Conservation (phyloP, 2,888 invertebrate species). For the Acronicta alni region DNA sequence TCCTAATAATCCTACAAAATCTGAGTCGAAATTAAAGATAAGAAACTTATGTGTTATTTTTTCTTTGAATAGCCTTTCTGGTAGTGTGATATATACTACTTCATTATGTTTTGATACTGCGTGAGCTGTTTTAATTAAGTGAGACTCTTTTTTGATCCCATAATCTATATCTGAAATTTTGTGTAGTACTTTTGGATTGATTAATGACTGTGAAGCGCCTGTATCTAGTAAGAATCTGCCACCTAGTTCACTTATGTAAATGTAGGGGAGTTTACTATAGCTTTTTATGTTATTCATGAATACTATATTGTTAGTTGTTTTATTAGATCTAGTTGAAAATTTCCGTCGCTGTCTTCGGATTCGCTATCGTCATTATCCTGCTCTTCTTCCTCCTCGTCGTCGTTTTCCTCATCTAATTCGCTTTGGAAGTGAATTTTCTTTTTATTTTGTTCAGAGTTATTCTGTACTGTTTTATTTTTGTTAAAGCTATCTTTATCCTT, state of each 20-base stretch:
- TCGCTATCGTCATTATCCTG: neutral
- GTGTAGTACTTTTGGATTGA: constrained; percentile 34
- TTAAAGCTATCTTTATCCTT: neutral
- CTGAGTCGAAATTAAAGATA: constrained; percentile 55
- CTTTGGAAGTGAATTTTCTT: constrained; percentile 18
- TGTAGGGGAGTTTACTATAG: constrained; percentile 38
- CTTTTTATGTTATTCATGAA: constrained; percentile 32
- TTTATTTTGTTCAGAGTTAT: neutral
- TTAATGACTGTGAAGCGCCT: constrained; percentile 48
- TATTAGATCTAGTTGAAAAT: constrained; percentile 29
- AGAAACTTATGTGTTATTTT: constrained; percentile 54
- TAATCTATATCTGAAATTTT: constrained; percentile 7
- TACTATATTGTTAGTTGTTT: constrained; percentile 24
- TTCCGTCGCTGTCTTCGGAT: constrained; percentile 28
- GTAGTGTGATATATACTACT: constrained; percentile 39
- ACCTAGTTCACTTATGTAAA: constrained; percentile 43
- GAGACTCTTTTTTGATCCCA: constrained; percentile 56
- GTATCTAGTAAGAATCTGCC: constrained; percentile 55
- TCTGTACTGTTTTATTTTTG: constrained; percentile 9
- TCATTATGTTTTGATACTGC: constrained; percentile 60
- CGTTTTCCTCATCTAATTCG: neutral
- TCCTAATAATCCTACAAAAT: constrained; percentile 54
- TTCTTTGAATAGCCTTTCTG: constrained; percentile 39
- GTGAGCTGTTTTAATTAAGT: constrained; percentile 74
- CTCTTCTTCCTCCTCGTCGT: neutral